These are phyloP conservation scores for Rhinolophus sinicus DNA, from an alignment of 2,113 vertebrate genomes.

Conservation along the genomic window DNA sequence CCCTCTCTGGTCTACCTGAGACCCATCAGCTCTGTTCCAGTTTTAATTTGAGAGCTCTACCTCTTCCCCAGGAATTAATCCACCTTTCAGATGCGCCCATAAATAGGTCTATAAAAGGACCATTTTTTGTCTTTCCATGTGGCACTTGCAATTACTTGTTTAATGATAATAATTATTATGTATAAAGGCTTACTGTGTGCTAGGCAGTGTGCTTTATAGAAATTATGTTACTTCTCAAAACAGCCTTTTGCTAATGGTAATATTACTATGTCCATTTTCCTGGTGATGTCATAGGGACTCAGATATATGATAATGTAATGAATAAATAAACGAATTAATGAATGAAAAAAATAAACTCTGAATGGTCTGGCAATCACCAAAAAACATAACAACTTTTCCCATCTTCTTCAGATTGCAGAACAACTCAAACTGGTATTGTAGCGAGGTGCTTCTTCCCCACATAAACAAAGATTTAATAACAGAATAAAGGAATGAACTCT, in stretches of 20 bases:
- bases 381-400: background rate
- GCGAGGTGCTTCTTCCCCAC: background rate
- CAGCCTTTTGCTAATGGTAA: conserved; percentile 32
- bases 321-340: background rate
- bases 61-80: background rate
- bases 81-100: background rate
- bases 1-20: background rate
- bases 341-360: background rate
- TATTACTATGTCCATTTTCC: conserved; percentile 13
- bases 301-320: background rate
- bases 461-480: conserved; percentile 40
- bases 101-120: background rate
- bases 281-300: conserved; percentile 26
- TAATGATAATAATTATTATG: conserved; percentile 35
- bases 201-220: conserved; percentile 13
- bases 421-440: background rate
- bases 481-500: conserved; percentile 56
- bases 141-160: conserved; percentile 4
- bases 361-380: background rate
- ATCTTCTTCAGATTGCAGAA: background rate
- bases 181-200: background rate
- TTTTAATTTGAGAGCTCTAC: background rate
- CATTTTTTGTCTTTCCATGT: background rate
- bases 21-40: background rate
- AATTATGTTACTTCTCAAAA: conserved; percentile 46